A percentile compares a stretch with the other conserved stretches of the same genome.
Evolutionary conservation across 2,113 vertebrate genomes (phyloP).

Genomic region (Myotis brandtii): DNA sequence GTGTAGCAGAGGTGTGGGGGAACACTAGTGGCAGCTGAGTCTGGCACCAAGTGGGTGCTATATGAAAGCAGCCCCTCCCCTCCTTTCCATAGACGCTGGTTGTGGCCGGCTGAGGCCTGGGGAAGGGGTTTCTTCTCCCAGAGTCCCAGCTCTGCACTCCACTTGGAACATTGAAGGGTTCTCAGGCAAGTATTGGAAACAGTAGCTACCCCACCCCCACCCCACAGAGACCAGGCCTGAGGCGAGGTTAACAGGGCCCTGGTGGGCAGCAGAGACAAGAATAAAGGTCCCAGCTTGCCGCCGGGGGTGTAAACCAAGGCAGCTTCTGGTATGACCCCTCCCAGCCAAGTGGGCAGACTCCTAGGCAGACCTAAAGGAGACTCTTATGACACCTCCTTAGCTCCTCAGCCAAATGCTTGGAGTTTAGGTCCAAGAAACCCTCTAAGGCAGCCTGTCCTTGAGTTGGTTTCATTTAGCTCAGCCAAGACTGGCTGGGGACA

Average conservation of each 20-base stretch:
- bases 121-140: not conserved
- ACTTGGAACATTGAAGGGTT: accelerated
- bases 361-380: not conserved
- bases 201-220: not conserved
- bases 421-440: not conserved
- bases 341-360: not conserved
- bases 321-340: not conserved
- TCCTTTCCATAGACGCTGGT: accelerated
- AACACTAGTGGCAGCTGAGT: not conserved
- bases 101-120: not conserved
- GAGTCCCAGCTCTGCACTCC: not conserved
- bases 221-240: not conserved
- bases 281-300: accelerated
- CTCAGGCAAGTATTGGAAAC: not conserved
- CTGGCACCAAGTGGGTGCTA: not conserved
- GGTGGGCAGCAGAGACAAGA: not conserved
- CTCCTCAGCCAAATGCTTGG: not conserved
- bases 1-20: not conserved
- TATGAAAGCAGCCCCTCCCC: accelerated
- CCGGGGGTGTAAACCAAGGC: not conserved
- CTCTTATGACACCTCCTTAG: not conserved
- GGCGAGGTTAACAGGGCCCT: too few relatives aligned
- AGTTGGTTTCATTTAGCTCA: not conserved
- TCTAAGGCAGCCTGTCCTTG: not conserved
- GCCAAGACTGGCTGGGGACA: not conserved